These are phyloP conservation scores for Drosophila mercatorum DNA, from an alignment of 2,888 invertebrate genomes.

Conservation along the genomic window DNA sequence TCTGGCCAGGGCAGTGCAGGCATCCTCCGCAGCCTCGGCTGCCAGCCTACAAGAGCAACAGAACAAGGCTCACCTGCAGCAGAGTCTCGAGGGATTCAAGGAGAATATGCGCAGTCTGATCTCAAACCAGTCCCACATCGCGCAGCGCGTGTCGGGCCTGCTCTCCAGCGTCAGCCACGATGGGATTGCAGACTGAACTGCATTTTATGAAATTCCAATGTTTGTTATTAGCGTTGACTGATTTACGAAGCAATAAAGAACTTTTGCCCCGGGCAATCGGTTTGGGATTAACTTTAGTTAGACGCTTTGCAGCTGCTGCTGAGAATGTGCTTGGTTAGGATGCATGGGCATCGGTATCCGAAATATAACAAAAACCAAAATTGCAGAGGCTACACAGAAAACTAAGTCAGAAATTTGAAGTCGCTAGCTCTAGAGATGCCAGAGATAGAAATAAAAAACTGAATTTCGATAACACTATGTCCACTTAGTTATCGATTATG, in stretches of 20 bases:
- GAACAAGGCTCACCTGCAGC: neutral
- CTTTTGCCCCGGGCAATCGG: no score
- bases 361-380: no score
- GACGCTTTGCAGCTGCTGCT: no score
- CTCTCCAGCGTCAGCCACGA: neutral
- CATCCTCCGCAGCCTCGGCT: constrained; percentile 13
- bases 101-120: constrained; percentile 30
- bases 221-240: neutral
- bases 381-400: no score
- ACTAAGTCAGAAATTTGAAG: no score
- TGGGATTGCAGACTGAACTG: neutral
- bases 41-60: neutral
- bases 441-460: no score
- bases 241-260: neutral
- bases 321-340: no score
- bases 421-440: no score
- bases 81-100: constrained; percentile 27
- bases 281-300: no score
- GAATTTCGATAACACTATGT: no score
- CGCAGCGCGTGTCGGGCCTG: constrained; percentile 15
- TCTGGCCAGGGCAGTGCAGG: constrained; percentile 29
- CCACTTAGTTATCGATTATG: no score
- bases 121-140: constrained; percentile 49
- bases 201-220: neutral
- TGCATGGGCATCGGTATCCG: no score